A percentile compares a stretch with the other conserved stretches of the same genome.
These are phyloP conservation scores for Danio kyathit DNA, from an alignment of 2,797 vertebrate genomes.

Conservation along the genomic window DNA sequence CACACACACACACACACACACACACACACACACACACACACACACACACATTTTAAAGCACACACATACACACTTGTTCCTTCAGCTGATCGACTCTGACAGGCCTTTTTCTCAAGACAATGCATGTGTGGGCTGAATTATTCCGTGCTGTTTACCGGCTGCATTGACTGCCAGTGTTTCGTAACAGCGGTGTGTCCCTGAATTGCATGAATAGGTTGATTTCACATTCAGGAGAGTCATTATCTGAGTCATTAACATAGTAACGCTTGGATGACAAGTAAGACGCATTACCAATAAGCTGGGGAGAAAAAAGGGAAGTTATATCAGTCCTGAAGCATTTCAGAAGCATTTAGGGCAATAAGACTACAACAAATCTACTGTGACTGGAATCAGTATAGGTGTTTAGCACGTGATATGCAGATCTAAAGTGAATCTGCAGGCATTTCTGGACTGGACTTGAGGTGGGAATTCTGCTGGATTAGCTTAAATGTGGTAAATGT, in stretches of 20 bases:
- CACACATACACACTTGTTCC: conserved; percentile 2
- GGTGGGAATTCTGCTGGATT: background rate
- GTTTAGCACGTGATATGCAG: background rate
- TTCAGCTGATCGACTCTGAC: conserved; percentile 12
- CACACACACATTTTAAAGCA: conserved; percentile 1
- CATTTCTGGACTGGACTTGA: background rate
- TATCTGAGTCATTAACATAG: conserved; percentile 1
- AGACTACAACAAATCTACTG: too few relatives aligned
- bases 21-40: too few relatives aligned
- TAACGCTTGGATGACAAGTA: conserved; percentile 1
- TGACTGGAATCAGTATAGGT: background rate
- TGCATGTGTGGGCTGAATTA: background rate
- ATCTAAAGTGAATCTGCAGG: background rate
- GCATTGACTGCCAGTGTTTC: background rate
- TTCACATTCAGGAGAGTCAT: conserved; percentile 5
- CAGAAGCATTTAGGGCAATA: background rate
- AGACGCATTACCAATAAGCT: background rate
- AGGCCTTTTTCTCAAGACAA: background rate
- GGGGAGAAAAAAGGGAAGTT: background rate
- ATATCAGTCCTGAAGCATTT: background rate
- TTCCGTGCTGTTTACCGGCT: background rate
- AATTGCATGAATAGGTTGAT: conserved; percentile 2
- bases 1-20: background rate
- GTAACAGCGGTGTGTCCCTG: background rate
- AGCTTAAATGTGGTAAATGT: background rate